Evolutionary conservation across 2,888 invertebrate species (phyloP).

Genomic region (Limnephilus rhombicus): DNA sequence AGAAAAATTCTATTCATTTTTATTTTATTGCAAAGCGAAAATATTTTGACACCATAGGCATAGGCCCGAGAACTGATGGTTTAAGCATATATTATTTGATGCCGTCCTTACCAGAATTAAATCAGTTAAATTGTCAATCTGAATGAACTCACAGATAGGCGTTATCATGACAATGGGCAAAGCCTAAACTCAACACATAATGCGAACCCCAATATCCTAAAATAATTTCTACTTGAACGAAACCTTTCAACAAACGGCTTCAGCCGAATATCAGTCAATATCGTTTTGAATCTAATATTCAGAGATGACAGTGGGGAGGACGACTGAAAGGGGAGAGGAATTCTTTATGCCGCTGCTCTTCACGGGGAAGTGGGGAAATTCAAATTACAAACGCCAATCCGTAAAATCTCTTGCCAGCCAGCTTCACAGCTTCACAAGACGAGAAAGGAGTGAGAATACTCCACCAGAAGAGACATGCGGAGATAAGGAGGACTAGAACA

Average conservation of each 20-base stretch:
- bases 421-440: slow-evolving; percentile 19
- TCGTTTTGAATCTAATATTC: slow-evolving; percentile 37
- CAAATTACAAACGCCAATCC: slow-evolving; percentile 57
- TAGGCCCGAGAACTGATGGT: too few relatives aligned
- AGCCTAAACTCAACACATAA: neutral
- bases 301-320: neutral
- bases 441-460: slow-evolving; percentile 5
- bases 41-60: too few relatives aligned
- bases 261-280: slow-evolving; percentile 31
- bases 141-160: neutral
- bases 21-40: too few relatives aligned
- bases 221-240: slow-evolving; percentile 27
- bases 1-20: too few relatives aligned
- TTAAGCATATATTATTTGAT: neutral
- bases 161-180: neutral
- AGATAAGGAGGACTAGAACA: slow-evolving; percentile 20
- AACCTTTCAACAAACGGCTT: slow-evolving; percentile 26
- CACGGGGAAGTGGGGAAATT: slow-evolving; percentile 37
- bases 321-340: neutral
- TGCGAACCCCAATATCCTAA: neutral
- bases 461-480: slow-evolving; percentile 2
- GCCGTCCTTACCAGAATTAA: neutral
- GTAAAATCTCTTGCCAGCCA: slow-evolving; percentile 44
- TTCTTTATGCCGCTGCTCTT: slow-evolving; percentile 8
- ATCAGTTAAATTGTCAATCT: neutral